Percentiles rank a stretch among this genome's conserved stretches.
Conservation (phyloP, 1,140 invertebrate genomes). For the Cataglyphis hispanica region DNA sequence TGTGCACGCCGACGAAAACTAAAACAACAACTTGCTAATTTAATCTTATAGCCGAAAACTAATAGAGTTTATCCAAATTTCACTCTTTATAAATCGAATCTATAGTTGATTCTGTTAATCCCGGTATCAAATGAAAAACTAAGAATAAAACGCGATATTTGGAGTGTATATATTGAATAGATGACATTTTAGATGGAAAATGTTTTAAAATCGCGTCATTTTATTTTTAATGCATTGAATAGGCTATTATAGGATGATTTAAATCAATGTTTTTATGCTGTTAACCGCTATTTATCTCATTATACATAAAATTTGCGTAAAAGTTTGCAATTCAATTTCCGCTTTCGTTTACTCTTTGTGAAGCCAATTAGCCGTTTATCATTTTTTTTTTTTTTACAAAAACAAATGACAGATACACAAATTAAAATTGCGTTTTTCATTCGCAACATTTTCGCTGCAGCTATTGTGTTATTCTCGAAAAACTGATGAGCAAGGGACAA, state of each 20-base stretch:
- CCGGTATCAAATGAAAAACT: slow-evolving; percentile 1
- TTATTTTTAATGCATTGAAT: slow-evolving; percentile 27
- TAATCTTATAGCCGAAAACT: slow-evolving; percentile 69
- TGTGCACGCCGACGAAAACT: slow-evolving; percentile 56
- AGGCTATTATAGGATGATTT: slow-evolving; percentile 17
- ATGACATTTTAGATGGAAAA: neutral
- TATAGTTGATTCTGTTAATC: slow-evolving; percentile 43
- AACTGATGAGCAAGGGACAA: slow-evolving; percentile 56
- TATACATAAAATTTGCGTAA: slow-evolving; percentile 6
- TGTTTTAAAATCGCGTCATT: neutral
- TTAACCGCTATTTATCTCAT: slow-evolving; percentile 44
- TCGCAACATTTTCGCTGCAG: slow-evolving; percentile 46
- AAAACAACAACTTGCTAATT: slow-evolving; percentile 72
- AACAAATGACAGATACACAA: slow-evolving; percentile 58
- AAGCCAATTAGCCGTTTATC: slow-evolving; percentile 56
- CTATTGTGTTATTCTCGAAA: slow-evolving; percentile 21
- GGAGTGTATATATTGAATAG: neutral
- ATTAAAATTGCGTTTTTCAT: slow-evolving; percentile 59
- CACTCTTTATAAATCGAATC: slow-evolving; percentile 27
- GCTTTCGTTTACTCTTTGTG: slow-evolving; percentile 43
- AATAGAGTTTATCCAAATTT: slow-evolving; percentile 64
- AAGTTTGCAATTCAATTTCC: slow-evolving; percentile 28
- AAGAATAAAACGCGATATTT: slow-evolving; percentile 39
- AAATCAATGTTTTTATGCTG: slow-evolving; percentile 12
- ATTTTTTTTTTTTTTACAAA: slow-evolving; percentile 55